Evolutionary conservation across 2,113 vertebrate species (phyloP).

Genomic region (Rhea pennata): DNA sequence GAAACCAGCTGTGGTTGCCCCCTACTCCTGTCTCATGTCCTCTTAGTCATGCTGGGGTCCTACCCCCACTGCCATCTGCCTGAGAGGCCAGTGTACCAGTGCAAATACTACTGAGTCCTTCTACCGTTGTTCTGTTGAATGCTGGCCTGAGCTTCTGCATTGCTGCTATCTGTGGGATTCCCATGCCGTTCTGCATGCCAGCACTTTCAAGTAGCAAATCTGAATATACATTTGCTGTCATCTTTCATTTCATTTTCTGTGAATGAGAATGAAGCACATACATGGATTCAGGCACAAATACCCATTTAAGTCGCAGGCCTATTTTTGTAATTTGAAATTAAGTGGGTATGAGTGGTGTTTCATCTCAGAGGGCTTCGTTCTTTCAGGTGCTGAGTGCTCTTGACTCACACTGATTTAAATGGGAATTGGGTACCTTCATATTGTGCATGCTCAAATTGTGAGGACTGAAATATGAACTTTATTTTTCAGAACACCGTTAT

Average conservation of each 20-base stretch:
- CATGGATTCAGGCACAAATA: neutral
- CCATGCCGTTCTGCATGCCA: fast-evolving
- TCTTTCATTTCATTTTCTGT: neutral
- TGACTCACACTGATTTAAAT: neutral
- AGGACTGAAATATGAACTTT: neutral
- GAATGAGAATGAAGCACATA: neutral
- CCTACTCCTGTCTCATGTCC: neutral
- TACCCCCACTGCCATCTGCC: neutral
- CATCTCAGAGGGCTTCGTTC: neutral
- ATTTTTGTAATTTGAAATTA: neutral
- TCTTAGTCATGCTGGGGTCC: neutral
- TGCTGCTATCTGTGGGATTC: neutral
- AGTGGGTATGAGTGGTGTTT: neutral
- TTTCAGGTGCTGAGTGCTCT: neutral
- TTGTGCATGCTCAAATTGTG: neutral
- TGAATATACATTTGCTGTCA: neutral
- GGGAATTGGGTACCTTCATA: neutral
- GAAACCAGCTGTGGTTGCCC: neutral
- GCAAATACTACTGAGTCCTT: neutral
- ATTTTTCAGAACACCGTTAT: neutral
- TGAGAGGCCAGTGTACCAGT: fast-evolving
- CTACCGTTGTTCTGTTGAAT: neutral
- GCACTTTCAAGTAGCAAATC: neutral
- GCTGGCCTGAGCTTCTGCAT: neutral
- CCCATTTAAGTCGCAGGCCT: neutral